A percentile compares a stretch with the other conserved stretches of the same genome.
Conservation (phyloP, 2,797 vertebrate genomes). For the Pangasius sanitwongsei region DNA sequence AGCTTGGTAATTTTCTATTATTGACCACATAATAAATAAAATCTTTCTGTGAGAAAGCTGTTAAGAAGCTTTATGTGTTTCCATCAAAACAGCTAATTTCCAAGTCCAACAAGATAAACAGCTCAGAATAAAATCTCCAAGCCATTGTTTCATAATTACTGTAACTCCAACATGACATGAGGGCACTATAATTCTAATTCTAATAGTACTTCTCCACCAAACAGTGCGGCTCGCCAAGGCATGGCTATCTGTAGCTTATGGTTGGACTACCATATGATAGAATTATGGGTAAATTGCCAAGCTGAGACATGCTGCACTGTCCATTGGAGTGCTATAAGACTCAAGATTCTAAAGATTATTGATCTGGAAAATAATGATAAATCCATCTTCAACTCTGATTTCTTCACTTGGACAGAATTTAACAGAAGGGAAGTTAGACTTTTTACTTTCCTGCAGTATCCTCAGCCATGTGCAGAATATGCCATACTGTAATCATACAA, state of each 20-base stretch:
- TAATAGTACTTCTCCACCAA: not conserved
- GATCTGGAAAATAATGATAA: conserved; percentile 59
- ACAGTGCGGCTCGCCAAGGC: not conserved
- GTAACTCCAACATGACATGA: not conserved
- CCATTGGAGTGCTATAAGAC: not conserved
- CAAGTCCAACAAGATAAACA: not conserved
- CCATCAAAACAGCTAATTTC: not conserved
- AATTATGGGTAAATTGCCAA: not conserved
- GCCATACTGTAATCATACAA: conserved; percentile 48
- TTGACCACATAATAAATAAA: conserved; percentile 10
- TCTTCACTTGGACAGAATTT: conserved; percentile 47
- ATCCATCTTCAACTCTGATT: conserved; percentile 54
- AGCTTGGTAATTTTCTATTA: not conserved
- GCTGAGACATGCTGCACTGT: not conserved
- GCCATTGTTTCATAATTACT: not conserved
- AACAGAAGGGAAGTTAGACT: conserved; percentile 47
- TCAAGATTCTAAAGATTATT: conserved; percentile 63
- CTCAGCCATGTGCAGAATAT: conserved; percentile 52
- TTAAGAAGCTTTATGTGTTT: not conserved
- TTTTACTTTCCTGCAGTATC: conserved; percentile 49
- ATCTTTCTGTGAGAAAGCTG: not conserved
- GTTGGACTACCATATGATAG: not conserved
- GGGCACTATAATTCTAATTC: not conserved
- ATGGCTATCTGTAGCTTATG: not conserved
- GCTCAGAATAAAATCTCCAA: not conserved